phyloP scores from a whole-genome alignment of 2,888 invertebrate species.

The Saturnia japonica region DNA sequence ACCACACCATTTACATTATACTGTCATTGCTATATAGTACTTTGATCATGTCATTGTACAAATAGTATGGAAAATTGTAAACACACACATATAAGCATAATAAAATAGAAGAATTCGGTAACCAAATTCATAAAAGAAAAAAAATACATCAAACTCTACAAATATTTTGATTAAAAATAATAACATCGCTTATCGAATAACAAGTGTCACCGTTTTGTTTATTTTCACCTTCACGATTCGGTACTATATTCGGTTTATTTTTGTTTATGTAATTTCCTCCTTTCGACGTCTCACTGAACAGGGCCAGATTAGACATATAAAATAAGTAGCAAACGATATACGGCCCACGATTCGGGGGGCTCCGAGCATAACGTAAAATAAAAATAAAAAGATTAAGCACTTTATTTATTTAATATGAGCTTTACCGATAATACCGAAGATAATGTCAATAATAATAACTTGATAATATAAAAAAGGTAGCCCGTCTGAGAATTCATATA shows the following conservation, averaged over 20 bases:
- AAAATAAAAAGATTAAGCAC: too few species aligned
- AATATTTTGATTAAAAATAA: background rate
- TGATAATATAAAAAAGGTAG: background rate
- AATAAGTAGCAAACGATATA: background rate
- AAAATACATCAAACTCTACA: background rate
- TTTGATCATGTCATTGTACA: too few species aligned
- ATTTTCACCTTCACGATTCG: background rate
- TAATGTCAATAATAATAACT: background rate
- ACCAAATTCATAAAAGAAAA: background rate
- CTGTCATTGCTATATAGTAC: too few species aligned
- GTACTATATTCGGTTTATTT: background rate
- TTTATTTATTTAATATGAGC: too few species aligned
- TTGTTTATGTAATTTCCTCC: conserved; percentile 10
- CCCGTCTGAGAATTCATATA: background rate
- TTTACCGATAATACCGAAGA: too few species aligned
- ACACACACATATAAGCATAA: too few species aligned
- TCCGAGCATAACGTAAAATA: background rate
- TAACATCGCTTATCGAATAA: conserved; percentile 6
- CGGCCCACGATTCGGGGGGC: background rate
- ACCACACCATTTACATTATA: too few species aligned
- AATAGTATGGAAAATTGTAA: too few species aligned
- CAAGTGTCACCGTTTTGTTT: conserved; percentile 3
- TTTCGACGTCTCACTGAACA: background rate
- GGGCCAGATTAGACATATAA: background rate
- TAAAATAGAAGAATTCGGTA: too few species aligned